Base-by-base conservation (phyloP, 1,140 invertebrate genomes). In the Melitaea cinxia region DNA sequence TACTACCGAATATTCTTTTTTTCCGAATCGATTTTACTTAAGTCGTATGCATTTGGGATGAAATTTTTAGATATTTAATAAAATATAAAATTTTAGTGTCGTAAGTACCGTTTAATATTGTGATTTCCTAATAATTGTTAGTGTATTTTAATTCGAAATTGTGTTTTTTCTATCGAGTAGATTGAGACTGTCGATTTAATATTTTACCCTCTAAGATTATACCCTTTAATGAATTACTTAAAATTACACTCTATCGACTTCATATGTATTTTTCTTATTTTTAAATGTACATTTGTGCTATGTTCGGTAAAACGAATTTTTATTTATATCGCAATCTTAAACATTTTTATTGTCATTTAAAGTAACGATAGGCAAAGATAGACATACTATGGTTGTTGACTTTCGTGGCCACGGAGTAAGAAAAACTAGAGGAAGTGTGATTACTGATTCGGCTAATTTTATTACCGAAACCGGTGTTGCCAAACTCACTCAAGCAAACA, bases 1-100 rank as follows among this genome's bases (percentile, higher is more conserved):
- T 47, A 47, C 15, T 42, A 42, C 37, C 15, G 12, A 42, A 42
- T 42, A 42, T 6, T 42, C 37, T 42, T 19, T n/a, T n/a, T 33
- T 33, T 42, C 37, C 6, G 14, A 42, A 42, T 42, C 37, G 15
- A 42, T 42, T 42, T 42, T 19, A 7, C 14, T 42, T 10, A 33
- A 19, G 14, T 42, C 37, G 15, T 42, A 17, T 42, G 15, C 37
- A 7, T 17, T 37, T 17, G 30, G 30, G 7, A 15, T 42, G 35
- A 14, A n/a, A 37, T 37, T 37, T 37, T 42, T 17, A 1, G 15
- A 42, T 42, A 14, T n/a, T n/a, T n/a, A n/a, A n/a, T 42, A 42
- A 42, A 6, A 9, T 42, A 4, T 42, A 42, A 42, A 17, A 39
- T 15, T 15, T 42, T 33, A 33, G 37, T 17, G 15, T 42, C 17